A percentile compares a stretch with the other conserved stretches of the same genome.
phyloP scores from a whole-genome alignment of 2,113 vertebrate genomes.

The Carlito syrichta region DNA sequence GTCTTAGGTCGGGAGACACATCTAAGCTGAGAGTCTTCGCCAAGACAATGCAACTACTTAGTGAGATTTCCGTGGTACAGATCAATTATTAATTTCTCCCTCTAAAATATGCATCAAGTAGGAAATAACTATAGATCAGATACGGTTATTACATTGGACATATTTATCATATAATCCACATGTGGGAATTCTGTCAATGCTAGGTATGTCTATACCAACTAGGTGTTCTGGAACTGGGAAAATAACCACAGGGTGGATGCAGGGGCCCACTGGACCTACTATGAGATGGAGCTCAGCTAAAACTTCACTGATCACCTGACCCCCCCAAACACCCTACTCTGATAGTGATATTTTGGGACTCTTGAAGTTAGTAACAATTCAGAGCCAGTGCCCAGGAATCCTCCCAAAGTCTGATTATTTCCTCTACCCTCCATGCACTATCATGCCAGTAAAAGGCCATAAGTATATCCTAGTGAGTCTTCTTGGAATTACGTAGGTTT shows the following conservation, averaged over 20 bases:
- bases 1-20: neutral
- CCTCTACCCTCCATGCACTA: neutral
- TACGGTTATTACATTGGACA: neutral
- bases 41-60: neutral
- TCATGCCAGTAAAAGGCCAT: neutral
- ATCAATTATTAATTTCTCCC: neutral
- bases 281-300: neutral
- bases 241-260: neutral
- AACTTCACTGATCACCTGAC: neutral
- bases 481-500: neutral
- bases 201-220: neutral
- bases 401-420: neutral
- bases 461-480: neutral
- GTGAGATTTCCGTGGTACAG: neutral
- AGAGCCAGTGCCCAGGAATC: neutral
- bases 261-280: neutral
- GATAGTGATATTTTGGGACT: neutral
- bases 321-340: neutral
- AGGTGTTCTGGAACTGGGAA: neutral
- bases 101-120: neutral
- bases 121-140: neutral
- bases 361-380: neutral
- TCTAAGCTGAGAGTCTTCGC: accelerated
- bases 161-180: neutral
- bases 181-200: neutral